Conservation (phyloP, 2,888 invertebrate species). For the Mellilla xanthometata region DNA sequence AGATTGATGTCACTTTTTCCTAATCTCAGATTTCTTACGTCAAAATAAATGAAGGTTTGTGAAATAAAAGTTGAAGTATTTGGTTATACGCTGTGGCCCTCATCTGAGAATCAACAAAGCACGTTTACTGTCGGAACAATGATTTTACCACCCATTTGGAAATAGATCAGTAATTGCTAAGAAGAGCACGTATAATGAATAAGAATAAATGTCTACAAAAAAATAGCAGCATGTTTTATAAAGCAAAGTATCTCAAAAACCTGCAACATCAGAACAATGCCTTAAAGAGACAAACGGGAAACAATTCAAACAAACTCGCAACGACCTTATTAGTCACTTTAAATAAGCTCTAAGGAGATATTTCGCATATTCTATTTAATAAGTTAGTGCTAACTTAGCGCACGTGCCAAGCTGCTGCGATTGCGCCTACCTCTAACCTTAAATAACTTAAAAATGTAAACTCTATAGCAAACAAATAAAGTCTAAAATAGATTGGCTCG, state of each 20-base stretch:
- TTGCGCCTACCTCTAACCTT: constrained; percentile 2
- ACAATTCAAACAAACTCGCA: constrained; percentile 21
- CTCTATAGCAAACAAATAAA: constrained; percentile 3
- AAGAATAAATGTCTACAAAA: too few relatives aligned
- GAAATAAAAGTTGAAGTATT: too few relatives aligned
- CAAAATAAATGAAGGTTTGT: too few relatives aligned
- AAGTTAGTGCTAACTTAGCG: constrained; percentile 29
- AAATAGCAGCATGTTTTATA: too few relatives aligned
- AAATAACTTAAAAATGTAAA: neutral
- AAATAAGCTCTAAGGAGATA: constrained; percentile 22
- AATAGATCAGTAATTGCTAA: too few relatives aligned
- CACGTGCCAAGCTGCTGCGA: constrained; percentile 30
- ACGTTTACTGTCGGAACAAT: too few relatives aligned
- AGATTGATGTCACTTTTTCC: too few relatives aligned
- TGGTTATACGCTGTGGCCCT: too few relatives aligned
- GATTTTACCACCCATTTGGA: too few relatives aligned
- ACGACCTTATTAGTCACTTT: constrained; percentile 22
- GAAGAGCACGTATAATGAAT: too few relatives aligned
- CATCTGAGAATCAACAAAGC: too few relatives aligned
- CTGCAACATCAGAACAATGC: constrained; percentile 10
- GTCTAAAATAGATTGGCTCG: constrained; percentile 4
- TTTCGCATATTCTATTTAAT: constrained; percentile 28
- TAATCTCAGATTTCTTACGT: too few relatives aligned
- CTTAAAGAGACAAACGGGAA: constrained; percentile 15
- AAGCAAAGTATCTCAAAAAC: neutral